phyloP scores from a whole-genome alignment of 2,113 vertebrate genomes.

The Pristiophorus japonicus region DNA sequence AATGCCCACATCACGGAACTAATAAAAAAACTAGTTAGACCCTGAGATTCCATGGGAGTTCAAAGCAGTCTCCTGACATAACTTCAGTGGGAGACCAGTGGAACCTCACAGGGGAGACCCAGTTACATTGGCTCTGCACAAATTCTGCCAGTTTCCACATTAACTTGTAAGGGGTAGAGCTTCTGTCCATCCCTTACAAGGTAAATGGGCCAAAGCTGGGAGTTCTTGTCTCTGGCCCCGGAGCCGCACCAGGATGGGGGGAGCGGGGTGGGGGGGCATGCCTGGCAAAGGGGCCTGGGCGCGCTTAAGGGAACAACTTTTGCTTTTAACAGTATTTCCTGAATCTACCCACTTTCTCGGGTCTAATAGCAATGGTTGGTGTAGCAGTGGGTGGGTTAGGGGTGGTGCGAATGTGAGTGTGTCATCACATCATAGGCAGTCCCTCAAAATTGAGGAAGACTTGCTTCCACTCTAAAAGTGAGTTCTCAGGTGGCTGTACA shows the following conservation, averaged over 20 bases:
- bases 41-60: neutral
- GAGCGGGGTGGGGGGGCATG: neutral
- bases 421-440: too few species aligned
- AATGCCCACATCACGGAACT: too few species aligned
- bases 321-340: neutral
- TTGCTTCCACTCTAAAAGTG: too few species aligned
- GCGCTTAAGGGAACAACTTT: neutral
- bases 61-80: neutral
- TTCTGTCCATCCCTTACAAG: neutral
- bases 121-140: neutral
- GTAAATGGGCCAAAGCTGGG: neutral
- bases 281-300: neutral
- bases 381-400: too few species aligned
- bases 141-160: neutral
- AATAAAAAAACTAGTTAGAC: neutral
- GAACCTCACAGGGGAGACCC: neutral
- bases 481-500: too few species aligned
- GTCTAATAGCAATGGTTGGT: neutral
- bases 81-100: neutral
- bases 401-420: too few species aligned
- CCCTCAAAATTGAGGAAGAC: too few species aligned
- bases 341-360: neutral
- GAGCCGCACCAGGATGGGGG: too few species aligned
- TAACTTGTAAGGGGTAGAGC: neutral
- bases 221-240: neutral